Evolutionary conservation across 2,888 invertebrate species (phyloP), one percentile per base, ranked within the genome.

Genomic region (Limnephilus lunatus): DNA sequence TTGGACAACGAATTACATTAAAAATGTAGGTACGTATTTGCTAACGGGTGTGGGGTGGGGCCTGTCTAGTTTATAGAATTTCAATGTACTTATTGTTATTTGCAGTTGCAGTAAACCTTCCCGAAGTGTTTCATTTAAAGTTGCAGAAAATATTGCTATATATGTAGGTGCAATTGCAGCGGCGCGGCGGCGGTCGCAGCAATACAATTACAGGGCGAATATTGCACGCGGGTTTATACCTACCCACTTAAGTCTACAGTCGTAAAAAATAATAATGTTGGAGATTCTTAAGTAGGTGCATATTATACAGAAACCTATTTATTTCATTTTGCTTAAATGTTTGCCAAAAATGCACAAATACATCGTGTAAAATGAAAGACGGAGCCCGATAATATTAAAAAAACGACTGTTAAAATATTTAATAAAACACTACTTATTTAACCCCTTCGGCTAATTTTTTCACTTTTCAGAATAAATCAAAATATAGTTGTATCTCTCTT

Each of bases 101-200:
- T 32, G 35, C 35, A 35, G 35, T 83, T 19, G 35, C 83, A 68
- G 68, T 68, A 25, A 15, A 32, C 83, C 35, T 83, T 83, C 35
- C 83, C 83, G 2, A 83, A 83, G 83, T 83, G 83, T 83, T 83
- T 25, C 35, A 83, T 83, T 83, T 83, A 32, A 83, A 83, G 35
- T 83, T 83, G 25, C 7, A n/a, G 25, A 68, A 68, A 68, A 68
- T 68, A n/a, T 68, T n/a, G 68, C 68, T 9, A 68, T 68, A 68
- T 68, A 68, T 68, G n/a, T 68, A 68, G 7, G 19, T 7, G n/a
- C 25, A 68, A 68, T 5, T 68, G 68, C 68, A n/a, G 25, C 9
- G 68, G 68, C 25, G 68, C 68, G 9, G 25, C 9, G 68, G 68
- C 25, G 68, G 68, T 68, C 25, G 68, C 68, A 68, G n/a, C 9